A percentile compares a stretch with the other conserved stretches of the same genome.
Evolutionary conservation across 2,888 invertebrate genomes (phyloP).

Genomic region (Exocentrus adspersus): DNA sequence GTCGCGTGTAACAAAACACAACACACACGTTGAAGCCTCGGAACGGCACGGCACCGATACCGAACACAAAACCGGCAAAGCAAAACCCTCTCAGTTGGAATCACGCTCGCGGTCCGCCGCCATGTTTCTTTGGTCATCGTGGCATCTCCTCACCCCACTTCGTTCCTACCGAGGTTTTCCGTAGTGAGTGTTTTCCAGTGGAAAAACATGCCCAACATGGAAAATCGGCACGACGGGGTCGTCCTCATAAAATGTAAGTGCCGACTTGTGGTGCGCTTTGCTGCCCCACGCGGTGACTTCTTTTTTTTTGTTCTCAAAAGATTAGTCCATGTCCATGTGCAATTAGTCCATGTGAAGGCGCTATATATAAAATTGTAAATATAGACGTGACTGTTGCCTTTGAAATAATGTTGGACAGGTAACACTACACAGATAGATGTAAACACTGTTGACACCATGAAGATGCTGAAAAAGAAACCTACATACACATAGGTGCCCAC

Average conservation of each 20-base stretch:
- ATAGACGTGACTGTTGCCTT: conserved; percentile 10
- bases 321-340: conserved; percentile 6
- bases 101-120: conserved; percentile 39
- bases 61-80: no score
- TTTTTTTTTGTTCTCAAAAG: conserved; percentile 18
- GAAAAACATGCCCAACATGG: conserved; percentile 65
- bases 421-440: no score
- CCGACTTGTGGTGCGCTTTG: not conserved
- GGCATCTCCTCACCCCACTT: conserved; percentile 19
- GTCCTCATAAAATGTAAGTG: conserved; percentile 80
- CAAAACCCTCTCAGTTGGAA: conserved; percentile 36
- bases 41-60: no score
- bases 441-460: no score
- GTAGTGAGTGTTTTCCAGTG: conserved; percentile 3
- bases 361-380: conserved; percentile 22
- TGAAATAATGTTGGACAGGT: no score
- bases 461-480: no score
- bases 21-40: no score
- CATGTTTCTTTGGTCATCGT: conserved; percentile 40
- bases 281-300: conserved; percentile 30
- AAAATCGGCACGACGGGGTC: conserved; percentile 76
- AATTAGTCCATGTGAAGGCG: conserved; percentile 15
- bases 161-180: not conserved
- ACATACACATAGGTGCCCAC: no score
- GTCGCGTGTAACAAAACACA: not conserved